Conservation (phyloP, 2,797 vertebrate genomes). For the Pagetopsis macropterus region DNA sequence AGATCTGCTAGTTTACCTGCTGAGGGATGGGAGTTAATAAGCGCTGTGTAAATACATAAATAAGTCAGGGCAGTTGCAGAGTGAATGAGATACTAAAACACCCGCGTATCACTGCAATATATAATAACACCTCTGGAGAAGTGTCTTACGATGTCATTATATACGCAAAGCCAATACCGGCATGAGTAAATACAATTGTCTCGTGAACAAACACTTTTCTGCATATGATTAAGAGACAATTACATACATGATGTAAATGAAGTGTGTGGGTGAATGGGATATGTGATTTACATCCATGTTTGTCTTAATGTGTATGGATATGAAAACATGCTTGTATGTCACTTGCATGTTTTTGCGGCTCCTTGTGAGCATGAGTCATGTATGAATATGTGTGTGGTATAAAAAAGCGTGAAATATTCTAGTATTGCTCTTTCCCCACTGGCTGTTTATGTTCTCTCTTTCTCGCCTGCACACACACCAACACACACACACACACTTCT, state of each 20-base stretch:
- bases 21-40: background rate
- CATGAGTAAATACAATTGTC: background rate
- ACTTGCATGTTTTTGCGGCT: slow-evolving; percentile 39
- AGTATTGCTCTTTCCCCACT: slow-evolving; percentile 39
- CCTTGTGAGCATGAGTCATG: background rate
- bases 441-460: slow-evolving; percentile 57
- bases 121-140: background rate
- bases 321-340: slow-evolving; percentile 1
- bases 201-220: slow-evolving; percentile 10
- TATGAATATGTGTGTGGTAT: slow-evolving; percentile 21
- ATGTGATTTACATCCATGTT: slow-evolving; percentile 11
- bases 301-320: slow-evolving; percentile 16
- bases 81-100: slow-evolving; percentile 2
- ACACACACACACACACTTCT: slow-evolving; percentile 21
- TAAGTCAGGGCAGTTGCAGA: background rate
- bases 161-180: background rate
- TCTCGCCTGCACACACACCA: slow-evolving; percentile 9
- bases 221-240: slow-evolving; percentile 28
- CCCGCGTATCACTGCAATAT: background rate
- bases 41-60: slow-evolving; percentile 20
- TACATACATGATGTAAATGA: background rate
- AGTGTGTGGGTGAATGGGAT: slow-evolving; percentile 13
- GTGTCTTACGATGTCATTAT: background rate
- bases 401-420: slow-evolving; percentile 31
- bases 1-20: background rate